Evolutionary conservation across 2,113 vertebrate species (phyloP).

Genomic region (Micromys minutus): DNA sequence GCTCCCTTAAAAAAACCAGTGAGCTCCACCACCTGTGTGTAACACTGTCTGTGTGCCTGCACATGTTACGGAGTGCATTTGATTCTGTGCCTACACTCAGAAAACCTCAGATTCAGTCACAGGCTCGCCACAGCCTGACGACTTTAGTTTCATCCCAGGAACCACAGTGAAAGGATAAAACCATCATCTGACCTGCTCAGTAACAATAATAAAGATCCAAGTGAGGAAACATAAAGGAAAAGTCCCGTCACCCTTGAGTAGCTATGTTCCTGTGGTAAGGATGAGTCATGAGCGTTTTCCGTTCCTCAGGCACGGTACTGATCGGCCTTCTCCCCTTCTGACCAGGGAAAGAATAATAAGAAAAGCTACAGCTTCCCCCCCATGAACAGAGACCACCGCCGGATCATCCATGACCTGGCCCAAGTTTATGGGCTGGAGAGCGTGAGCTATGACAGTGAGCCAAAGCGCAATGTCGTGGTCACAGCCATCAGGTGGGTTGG

Average conservation of each 20-base stretch:
- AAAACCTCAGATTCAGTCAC: not conserved
- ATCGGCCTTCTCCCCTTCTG: constrained; percentile 22
- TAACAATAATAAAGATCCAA: too few relatives aligned
- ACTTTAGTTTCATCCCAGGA: not conserved
- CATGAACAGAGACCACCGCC: constrained; percentile 97
- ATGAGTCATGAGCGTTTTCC: not conserved
- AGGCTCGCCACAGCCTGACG: not conserved
- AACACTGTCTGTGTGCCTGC: not conserved
- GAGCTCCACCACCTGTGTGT: not conserved
- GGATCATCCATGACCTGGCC: constrained; percentile 96
- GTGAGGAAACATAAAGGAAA: not conserved
- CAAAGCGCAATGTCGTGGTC: constrained; percentile 96
- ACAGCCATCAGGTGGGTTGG: constrained; percentile 92
- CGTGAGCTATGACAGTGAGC: constrained; percentile 97
- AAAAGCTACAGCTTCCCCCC: constrained; percentile 96
- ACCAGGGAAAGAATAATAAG: constrained; percentile 93
- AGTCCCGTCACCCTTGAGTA: not conserved
- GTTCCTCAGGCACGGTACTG: not conserved
- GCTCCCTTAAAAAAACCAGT: not conserved
- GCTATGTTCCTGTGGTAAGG: not conserved
- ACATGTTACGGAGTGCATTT: not conserved
- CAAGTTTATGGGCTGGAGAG: constrained; percentile 95
- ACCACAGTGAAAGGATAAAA: not conserved
- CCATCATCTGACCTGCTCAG: not conserved
- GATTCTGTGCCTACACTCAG: not conserved